Evolutionary conservation across 2,888 invertebrate species (phyloP), one percentile per base, ranked within the genome.

Genomic region (Macaria notata): DNA sequence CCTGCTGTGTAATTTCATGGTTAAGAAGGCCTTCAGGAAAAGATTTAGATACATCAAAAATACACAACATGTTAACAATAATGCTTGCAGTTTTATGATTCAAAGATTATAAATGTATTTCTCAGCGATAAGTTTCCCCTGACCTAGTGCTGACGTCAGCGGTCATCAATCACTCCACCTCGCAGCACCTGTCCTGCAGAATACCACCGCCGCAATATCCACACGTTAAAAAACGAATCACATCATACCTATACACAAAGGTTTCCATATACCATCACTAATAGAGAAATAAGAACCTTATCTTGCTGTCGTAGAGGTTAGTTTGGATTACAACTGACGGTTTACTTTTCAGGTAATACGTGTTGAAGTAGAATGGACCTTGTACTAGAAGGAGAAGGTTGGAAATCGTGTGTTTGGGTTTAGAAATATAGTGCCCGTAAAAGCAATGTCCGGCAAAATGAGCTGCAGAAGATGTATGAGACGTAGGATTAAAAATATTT

Each of bases 401-500:
- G 8, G 3, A n/a, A 41, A n/a, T 41, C 9, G 41, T 41, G 5
- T 41, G 41, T 8, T 9, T 8, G 9, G 4, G 9, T 44, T 31
- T 9, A 48, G 49, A 48, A 55, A 55, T 45, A 9, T n/a, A 4
- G 19, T 63, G 74, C 77, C 83, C 44, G 81, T 81, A 82, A 83
- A 79, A 81, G 76, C 79, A 76, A 76, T 72, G 84, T 79, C 81
- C 83, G 77, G 80, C 85, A 82, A 88, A 88, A 89, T 89, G 89
- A 89, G 88, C 88, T 86, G 79, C 85, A 82, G 82, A 89, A 89
- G 89, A 90, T 88, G 88, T 90, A 89, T 89, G 90, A 83, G 85
- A 83, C 78, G 75, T 76, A 78, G 89, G 90, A 90, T 90, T 90
- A 90, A 90, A 90, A 90, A 90, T 90, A 89, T 90, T 90, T 89